These are phyloP conservation scores for Trichogramma dendrolimi DNA, from an alignment of 2,888 invertebrate genomes.

Conservation along the genomic window DNA sequence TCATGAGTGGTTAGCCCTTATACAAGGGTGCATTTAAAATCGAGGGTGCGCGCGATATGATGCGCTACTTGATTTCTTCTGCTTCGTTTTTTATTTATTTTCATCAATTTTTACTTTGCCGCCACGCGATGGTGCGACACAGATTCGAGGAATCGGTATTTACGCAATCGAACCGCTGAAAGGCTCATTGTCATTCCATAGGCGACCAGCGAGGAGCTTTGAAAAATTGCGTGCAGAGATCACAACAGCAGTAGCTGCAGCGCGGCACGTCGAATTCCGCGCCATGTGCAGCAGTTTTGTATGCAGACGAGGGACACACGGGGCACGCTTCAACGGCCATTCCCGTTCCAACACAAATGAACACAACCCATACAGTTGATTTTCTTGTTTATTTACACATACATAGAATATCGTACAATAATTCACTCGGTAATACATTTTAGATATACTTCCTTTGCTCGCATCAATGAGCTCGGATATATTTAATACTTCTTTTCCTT, in stretches of 20 bases:
- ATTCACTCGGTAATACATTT: conserved; percentile 25
- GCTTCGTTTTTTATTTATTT: too few species aligned
- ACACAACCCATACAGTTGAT: background rate
- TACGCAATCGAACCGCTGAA: conserved; percentile 4
- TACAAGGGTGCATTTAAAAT: too few species aligned
- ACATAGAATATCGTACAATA: conserved; percentile 24
- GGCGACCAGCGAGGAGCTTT: background rate
- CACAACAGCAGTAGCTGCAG: background rate
- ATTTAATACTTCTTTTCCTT: conserved; percentile 12
- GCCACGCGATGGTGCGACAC: background rate
- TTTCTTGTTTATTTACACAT: conserved; percentile 13
- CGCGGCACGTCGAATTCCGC: background rate
- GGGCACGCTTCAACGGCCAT: conserved; percentile 7
- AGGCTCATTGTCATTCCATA: conserved; percentile 11
- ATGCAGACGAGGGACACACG: conserved; percentile 20
- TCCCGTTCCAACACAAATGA: background rate
- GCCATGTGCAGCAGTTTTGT: conserved; percentile 5
- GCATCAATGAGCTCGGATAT: conserved; percentile 23
- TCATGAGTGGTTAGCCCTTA: too few species aligned
- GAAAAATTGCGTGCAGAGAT: conserved; percentile 4
- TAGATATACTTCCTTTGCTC: background rate
- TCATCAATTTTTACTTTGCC: too few species aligned
- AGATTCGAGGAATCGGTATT: conserved; percentile 7
- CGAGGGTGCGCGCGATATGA: too few species aligned
- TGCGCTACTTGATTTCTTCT: too few species aligned